Percentiles rank a stretch among this genome's conserved stretches.
phyloP scores from a whole-genome alignment of 2,797 vertebrate genomes.

The Urocyon cinereoargenteus region DNA sequence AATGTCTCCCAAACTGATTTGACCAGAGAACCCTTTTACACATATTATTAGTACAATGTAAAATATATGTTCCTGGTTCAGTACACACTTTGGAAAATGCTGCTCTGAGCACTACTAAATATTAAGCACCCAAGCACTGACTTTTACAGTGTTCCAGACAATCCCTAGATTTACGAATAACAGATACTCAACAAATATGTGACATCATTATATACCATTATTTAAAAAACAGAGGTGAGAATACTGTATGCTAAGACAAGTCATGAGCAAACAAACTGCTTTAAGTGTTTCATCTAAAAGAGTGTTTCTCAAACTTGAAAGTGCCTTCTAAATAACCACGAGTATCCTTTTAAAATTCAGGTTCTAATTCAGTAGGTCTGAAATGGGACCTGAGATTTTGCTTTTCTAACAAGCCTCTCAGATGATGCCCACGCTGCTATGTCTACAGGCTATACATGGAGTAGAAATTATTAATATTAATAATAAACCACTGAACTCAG shows the following conservation, averaged over 20 bases:
- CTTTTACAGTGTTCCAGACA: constrained; percentile 36
- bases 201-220: not conserved
- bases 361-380: constrained; percentile 21
- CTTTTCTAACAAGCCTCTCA: constrained; percentile 39
- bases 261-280: not conserved
- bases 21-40: constrained; percentile 84
- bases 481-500: not conserved
- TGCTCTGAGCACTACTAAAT: constrained; percentile 41
- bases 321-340: not conserved
- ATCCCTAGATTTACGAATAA: constrained; percentile 24
- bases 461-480: constrained; percentile 1
- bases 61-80: constrained; percentile 74
- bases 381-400: not conserved
- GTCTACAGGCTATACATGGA: not conserved
- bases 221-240: constrained; percentile 3
- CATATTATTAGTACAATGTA: constrained; percentile 63
- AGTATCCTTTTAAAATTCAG: constrained; percentile 56
- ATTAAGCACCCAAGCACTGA: not conserved
- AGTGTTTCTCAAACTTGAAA: constrained; percentile 33
- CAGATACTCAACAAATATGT: not conserved
- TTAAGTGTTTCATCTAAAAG: not conserved
- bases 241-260: not conserved
- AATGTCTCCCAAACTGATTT: constrained; percentile 79
- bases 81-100: constrained; percentile 84
- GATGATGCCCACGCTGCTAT: not conserved